Evolutionary conservation across 2,888 invertebrate species (phyloP).

Genomic region (Mimumesa dahlbomi): DNA sequence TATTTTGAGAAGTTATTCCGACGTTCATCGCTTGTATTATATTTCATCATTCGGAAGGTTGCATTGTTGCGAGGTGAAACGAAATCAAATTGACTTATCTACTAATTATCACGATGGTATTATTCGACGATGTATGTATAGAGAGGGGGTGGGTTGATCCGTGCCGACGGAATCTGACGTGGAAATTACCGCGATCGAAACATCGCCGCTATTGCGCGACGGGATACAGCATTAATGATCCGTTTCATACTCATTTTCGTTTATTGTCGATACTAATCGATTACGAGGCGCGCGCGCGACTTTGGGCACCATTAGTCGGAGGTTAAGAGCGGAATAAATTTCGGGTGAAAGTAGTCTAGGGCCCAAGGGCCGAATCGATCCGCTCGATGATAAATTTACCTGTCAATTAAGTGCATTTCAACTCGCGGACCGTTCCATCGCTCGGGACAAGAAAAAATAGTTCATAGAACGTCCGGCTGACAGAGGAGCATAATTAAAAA

Average conservation of each 20-base stretch:
- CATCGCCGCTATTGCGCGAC: constrained; percentile 19
- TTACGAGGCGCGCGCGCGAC: constrained; percentile 30
- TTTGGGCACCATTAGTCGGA: constrained; percentile 42
- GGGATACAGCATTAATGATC: constrained; percentile 51
- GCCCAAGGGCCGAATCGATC: constrained; percentile 49
- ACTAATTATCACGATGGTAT: background rate
- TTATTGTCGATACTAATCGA: constrained; percentile 60
- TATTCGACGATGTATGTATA: no score
- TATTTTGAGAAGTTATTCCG: no score
- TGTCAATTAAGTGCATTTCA: constrained; percentile 61
- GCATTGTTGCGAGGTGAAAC: no score
- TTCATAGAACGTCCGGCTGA: background rate
- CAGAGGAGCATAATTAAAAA: constrained; percentile 45
- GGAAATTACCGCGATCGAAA: constrained; percentile 22
- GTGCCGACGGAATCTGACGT: background rate
- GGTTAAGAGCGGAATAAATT: constrained; percentile 56
- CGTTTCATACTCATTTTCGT: constrained; percentile 49
- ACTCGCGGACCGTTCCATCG: constrained; percentile 15
- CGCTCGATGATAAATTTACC: constrained; percentile 56
- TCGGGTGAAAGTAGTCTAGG: constrained; percentile 59
- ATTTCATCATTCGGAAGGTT: no score
- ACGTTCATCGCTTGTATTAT: no score
- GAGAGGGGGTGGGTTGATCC: constrained; percentile 21
- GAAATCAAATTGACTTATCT: no score
- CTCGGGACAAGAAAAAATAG: constrained; percentile 25